phyloP scores from a whole-genome alignment of 1,140 invertebrate genomes.

The Neuroterus valhalla region DNA sequence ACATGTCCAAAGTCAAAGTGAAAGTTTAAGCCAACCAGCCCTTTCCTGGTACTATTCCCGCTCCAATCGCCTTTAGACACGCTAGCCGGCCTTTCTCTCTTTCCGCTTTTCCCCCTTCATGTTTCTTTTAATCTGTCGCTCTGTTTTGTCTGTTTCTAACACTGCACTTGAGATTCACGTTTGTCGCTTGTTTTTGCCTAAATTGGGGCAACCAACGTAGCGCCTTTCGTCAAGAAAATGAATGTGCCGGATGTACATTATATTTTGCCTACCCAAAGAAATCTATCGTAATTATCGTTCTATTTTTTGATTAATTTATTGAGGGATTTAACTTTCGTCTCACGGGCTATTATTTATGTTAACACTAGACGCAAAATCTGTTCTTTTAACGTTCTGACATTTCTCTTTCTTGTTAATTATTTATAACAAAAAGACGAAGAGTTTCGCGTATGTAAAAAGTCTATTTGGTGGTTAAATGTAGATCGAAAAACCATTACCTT shows the following conservation, averaged over 20 bases:
- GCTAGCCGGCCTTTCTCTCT: conserved; percentile 73
- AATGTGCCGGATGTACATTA: conserved; percentile 20
- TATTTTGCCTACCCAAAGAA: conserved; percentile 12
- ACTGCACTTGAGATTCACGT: conserved; percentile 33
- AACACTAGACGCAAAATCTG: conserved; percentile 38
- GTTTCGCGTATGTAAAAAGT: conserved; percentile 39
- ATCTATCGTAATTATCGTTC: conserved; percentile 8
- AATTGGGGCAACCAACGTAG: conserved; percentile 10
- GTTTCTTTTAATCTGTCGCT: conserved; percentile 43
- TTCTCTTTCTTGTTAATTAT: conserved; percentile 67
- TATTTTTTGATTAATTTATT: conserved; percentile 17
- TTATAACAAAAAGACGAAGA: conserved; percentile 55
- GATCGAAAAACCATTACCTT: conserved; percentile 43
- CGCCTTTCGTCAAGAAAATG: conserved; percentile 7
- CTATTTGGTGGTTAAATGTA: conserved; percentile 40
- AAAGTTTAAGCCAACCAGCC: conserved; percentile 68
- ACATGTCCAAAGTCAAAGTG: conserved; percentile 66
- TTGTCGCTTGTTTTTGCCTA: conserved; percentile 30
- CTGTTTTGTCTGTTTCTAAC: conserved; percentile 43
- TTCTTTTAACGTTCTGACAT: conserved; percentile 49
- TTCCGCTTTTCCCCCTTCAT: conserved; percentile 45
- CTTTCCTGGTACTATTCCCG: conserved; percentile 74
- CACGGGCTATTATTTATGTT: conserved; percentile 27
- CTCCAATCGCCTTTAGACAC: conserved; percentile 74
- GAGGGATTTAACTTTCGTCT: conserved; percentile 26